Percentiles rank a stretch among this genome's conserved stretches.
Conservation (phyloP, 2,113 vertebrate species). For the Kryptolebias marmoratus region DNA sequence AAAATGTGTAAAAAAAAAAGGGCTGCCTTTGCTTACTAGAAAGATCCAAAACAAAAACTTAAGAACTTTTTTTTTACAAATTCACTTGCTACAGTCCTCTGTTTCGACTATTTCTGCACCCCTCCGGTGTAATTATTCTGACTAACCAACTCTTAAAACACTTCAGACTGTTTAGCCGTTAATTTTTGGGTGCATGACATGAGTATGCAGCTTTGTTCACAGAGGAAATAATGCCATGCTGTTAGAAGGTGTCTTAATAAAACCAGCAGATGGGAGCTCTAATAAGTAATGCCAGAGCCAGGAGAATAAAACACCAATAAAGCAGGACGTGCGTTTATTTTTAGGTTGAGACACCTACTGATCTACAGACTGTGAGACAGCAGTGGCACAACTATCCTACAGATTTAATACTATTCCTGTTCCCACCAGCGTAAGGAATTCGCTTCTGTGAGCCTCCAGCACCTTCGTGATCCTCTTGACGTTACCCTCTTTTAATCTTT, state of each 20-base stretch:
- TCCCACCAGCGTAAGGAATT: neutral
- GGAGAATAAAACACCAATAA: slow-evolving; percentile 37
- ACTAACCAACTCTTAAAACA: slow-evolving; percentile 61
- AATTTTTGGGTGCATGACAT: slow-evolving; percentile 51
- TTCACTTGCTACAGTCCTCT: slow-evolving; percentile 32
- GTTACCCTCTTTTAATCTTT: neutral
- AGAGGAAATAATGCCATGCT: slow-evolving; percentile 38
- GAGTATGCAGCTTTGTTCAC: slow-evolving; percentile 54
- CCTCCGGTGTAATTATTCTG: slow-evolving; percentile 54
- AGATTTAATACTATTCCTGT: neutral
- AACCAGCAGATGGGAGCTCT: slow-evolving; percentile 47
- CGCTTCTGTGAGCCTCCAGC: neutral
- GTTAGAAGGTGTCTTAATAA: slow-evolving; percentile 49
- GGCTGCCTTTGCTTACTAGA: too few species aligned
- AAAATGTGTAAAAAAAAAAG: too few species aligned
- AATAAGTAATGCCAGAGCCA: slow-evolving; percentile 37
- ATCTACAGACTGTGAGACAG: neutral
- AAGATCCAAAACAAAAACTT: too few species aligned
- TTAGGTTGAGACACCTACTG: slow-evolving; percentile 4
- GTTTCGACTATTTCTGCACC: slow-evolving; percentile 43
- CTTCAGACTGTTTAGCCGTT: slow-evolving; percentile 57
- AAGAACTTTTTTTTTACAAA: slow-evolving; percentile 25
- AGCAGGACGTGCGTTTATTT: slow-evolving; percentile 15
- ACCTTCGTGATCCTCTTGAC: neutral
- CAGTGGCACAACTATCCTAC: neutral